A percentile compares a stretch with the other conserved stretches of the same genome.
These are phyloP conservation scores for Benthosema pterotum DNA, from an alignment of 2,797 vertebrate species.

Conservation along the genomic window DNA sequence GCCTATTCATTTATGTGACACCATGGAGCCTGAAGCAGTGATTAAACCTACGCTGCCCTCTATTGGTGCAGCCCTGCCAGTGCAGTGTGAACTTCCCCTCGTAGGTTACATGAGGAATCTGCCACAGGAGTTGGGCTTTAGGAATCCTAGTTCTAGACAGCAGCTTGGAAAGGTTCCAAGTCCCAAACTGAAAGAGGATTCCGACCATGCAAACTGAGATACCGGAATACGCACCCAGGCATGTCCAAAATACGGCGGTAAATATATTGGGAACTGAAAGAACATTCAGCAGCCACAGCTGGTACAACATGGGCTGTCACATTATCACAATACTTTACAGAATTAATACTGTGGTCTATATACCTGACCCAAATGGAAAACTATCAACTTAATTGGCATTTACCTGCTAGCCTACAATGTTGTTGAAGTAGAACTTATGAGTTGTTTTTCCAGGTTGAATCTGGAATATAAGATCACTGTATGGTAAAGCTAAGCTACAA, in stretches of 20 bases:
- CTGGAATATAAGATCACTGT: background rate
- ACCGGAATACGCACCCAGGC: constrained; percentile 20
- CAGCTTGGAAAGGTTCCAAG: constrained; percentile 26
- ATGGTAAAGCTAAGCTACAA: background rate
- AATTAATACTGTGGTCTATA: constrained; percentile 5
- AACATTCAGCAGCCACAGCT: constrained; percentile 36
- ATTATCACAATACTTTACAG: background rate
- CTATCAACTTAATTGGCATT: constrained; percentile 18
- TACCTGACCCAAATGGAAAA: constrained; percentile 28
- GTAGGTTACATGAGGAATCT: background rate
- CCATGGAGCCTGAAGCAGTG: background rate
- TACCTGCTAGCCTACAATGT: no score
- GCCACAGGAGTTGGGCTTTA: constrained; percentile 3
- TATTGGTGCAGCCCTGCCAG: constrained; percentile 37
- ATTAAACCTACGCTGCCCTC: constrained; percentile 52
- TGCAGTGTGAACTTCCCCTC: background rate
- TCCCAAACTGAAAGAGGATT: constrained; percentile 44
- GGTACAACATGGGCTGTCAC: constrained; percentile 28
- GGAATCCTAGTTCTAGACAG: background rate
- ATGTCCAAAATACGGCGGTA: constrained; percentile 30
- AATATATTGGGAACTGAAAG: constrained; percentile 32
- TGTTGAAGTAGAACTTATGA: constrained; percentile 15
- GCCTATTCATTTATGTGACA: background rate
- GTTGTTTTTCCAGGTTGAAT: constrained; percentile 3
- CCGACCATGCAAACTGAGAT: constrained; percentile 53